A percentile compares a stretch with the other conserved stretches of the same genome.
Evolutionary conservation across 2,888 invertebrate genomes (phyloP).

Genomic region (Aphodius sticticus): DNA sequence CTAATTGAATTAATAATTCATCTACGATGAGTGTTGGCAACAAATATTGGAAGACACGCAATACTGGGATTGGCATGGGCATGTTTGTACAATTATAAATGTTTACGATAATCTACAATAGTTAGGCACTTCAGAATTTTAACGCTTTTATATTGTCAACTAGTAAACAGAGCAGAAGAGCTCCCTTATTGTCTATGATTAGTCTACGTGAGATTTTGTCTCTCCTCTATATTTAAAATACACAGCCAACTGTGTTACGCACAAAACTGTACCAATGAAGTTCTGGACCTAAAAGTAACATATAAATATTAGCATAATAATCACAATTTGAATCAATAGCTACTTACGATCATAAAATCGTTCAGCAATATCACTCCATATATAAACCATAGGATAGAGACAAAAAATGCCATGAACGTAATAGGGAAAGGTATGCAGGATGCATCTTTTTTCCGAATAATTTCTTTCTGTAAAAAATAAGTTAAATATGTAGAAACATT

Average conservation of each 20-base stretch:
- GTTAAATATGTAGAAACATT: constrained; percentile 26
- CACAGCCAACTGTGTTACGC: constrained; percentile 70
- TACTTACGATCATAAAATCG: constrained; percentile 77
- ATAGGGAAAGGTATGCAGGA: constrained; percentile 89
- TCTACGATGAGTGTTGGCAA: background rate
- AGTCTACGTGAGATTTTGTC: constrained; percentile 27
- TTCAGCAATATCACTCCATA: constrained; percentile 83
- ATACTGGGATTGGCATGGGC: background rate
- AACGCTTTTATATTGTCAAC: constrained; percentile 11
- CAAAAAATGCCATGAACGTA: constrained; percentile 82
- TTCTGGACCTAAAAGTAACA: constrained; percentile 73
- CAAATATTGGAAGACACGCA: background rate
- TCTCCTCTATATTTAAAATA: constrained; percentile 72
- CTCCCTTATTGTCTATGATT: background rate
- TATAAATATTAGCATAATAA: background rate
- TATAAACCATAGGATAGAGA: constrained; percentile 79
- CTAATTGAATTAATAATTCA: too few relatives aligned
- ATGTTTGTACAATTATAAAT: background rate
- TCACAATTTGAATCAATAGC: constrained; percentile 34
- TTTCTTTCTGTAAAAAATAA: constrained; percentile 69
- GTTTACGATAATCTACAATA: background rate
- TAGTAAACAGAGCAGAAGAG: background rate
- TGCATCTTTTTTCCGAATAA: constrained; percentile 83
- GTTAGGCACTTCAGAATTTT: background rate
- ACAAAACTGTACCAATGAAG: constrained; percentile 68